Conservation (phyloP, 2,888 invertebrate species). For the Eupeodes luniger region DNA sequence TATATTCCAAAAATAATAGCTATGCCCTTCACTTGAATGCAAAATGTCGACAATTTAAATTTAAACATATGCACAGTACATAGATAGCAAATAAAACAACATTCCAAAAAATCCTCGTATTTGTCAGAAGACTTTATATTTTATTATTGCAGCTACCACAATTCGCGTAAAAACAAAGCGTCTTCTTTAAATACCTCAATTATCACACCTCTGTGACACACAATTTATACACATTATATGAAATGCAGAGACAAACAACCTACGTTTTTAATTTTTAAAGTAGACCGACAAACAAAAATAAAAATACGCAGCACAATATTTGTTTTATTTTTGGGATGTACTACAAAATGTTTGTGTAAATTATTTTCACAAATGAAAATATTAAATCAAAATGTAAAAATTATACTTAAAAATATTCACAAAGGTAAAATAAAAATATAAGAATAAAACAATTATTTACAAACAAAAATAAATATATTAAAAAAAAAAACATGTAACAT, state of each 20-base stretch:
- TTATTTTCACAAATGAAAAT: slow-evolving; percentile 59
- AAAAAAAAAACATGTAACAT: not conserved
- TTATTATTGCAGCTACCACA: slow-evolving; percentile 1
- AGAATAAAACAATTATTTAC: not conserved
- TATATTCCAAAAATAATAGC: too few relatives aligned
- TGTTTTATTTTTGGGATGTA: slow-evolving; percentile 45
- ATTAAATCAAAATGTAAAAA: slow-evolving; percentile 30
- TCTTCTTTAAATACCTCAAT: slow-evolving; percentile 5
- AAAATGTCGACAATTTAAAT: too few relatives aligned
- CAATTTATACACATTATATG: not conserved
- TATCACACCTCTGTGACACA: slow-evolving; percentile 25
- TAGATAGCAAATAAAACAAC: not conserved
- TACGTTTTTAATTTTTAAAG: slow-evolving; percentile 46
- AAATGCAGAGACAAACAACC: slow-evolving; percentile 27
- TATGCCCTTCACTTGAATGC: too few relatives aligned
- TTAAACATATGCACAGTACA: not conserved
- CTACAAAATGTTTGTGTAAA: slow-evolving; percentile 14
- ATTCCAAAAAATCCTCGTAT: slow-evolving; percentile 1
- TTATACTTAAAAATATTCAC: not conserved
- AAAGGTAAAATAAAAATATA: not conserved
- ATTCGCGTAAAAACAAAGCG: slow-evolving; percentile 3
- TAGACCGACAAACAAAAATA: slow-evolving; percentile 47
- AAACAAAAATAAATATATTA: not conserved
- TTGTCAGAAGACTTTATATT: not conserved
- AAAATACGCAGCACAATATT: slow-evolving; percentile 58